Conservation (phyloP, 2,797 vertebrate species). For the Geotrypetes seraphini region DNA sequence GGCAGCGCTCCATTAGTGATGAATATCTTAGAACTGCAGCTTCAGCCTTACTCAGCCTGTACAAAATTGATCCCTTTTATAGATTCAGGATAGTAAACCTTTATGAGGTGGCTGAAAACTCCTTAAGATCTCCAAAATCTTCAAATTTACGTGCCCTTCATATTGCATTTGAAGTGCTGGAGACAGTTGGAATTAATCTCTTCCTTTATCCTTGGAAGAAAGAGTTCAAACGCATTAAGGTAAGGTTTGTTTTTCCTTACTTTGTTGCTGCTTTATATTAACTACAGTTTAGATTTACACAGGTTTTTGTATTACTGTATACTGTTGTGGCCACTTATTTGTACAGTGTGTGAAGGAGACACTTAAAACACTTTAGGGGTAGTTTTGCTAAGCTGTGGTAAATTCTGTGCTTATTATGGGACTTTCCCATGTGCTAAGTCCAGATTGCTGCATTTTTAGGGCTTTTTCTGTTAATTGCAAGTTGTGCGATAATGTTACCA, state of each 20-base stretch:
- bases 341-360: too few species aligned
- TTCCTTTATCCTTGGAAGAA: slow-evolving; percentile 98
- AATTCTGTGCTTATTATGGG: too few species aligned
- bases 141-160: slow-evolving; percentile 73
- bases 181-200: slow-evolving; percentile 87
- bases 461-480: too few species aligned
- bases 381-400: too few species aligned
- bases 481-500: too few species aligned
- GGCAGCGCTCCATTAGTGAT: slow-evolving; percentile 62
- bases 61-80: slow-evolving; percentile 82
- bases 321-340: too few species aligned
- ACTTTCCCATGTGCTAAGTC: too few species aligned
- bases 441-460: too few species aligned
- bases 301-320: too few species aligned
- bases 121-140: slow-evolving; percentile 71
- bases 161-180: slow-evolving; percentile 77
- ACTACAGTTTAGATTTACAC: too few species aligned
- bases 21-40: slow-evolving; percentile 82
- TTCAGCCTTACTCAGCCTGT: slow-evolving; percentile 80
- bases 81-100: slow-evolving; percentile 87
- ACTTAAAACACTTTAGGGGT: too few species aligned
- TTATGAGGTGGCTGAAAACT: slow-evolving; percentile 84
- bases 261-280: too few species aligned
- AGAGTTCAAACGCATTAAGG: slow-evolving; percentile 94
- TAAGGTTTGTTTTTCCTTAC: slow-evolving; percentile 47